Base-by-base conservation (phyloP, 1,140 invertebrate species). In the Drosophila nasuta region DNA sequence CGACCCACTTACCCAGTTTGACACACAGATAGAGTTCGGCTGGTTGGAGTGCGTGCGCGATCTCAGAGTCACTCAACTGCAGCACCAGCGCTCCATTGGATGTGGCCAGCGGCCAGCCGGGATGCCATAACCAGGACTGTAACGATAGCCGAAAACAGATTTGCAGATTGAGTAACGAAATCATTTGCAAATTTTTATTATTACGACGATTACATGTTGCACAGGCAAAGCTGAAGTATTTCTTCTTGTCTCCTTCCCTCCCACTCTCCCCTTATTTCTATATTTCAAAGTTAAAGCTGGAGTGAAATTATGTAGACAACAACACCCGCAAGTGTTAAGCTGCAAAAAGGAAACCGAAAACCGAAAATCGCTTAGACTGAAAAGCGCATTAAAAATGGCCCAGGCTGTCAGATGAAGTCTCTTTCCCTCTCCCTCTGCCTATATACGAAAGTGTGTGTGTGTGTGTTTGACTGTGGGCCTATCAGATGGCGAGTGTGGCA, bases 81-180 rank as follows among this genome's bases (percentile, higher is more conserved):
- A 93, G 60, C 51, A 92, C 81, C 66, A 93, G 56, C 51, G 85
- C 83, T 86, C 92, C 92, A 77, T 82, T 85, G 72, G 75, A 74
- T 62, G 89, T 87, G 66, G 88, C 88, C 77, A 93, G 77, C 51
- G 92, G 92, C 92, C 92, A 93, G 82, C 92, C 92, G 86, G 92
- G 68, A 76, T 81, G 77, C 91, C 91, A 92, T 72, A 91, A 77
- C 70, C 88, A 81, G 79, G 85, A 91, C 90, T 91, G 75, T 41
- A 81, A 82, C 35, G 64, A 77, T 56, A 63, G 74, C 38, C 48
- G 77, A 58, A 51, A 49, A 51, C 28, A 66, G 81, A 88, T 81
- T 78, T 78, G 77, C 49, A 81, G 83, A 87, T 87, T 87, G 83
- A 88, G 83, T 87, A 87, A 87, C 83, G 77, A 87, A 87, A 87